phyloP scores from a whole-genome alignment of 2,888 invertebrate genomes.

The Dryomyza anilis region DNA sequence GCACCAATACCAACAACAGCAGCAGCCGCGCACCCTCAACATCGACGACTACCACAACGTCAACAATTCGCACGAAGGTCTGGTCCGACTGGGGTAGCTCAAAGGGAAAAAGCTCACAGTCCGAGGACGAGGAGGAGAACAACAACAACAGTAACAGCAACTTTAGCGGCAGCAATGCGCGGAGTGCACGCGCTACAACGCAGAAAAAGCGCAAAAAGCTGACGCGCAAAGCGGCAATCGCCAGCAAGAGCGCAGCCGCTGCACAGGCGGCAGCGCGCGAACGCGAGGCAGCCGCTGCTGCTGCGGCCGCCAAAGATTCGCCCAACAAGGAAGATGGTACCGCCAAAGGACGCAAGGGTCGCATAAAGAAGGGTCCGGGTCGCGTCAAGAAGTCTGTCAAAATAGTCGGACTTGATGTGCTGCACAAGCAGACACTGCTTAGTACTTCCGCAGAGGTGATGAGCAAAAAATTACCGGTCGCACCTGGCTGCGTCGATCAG shows the following conservation, averaged over 20 bases:
- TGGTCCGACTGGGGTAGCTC: conserved; percentile 76
- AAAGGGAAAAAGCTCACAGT: conserved; percentile 68
- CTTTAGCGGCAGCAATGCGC: too few species aligned
- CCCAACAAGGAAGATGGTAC: conserved; percentile 62
- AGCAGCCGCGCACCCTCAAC: conserved; percentile 70
- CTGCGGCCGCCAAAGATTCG: conserved; percentile 54
- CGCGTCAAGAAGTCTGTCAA: conserved; percentile 72
- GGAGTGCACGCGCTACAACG: conserved; percentile 44
- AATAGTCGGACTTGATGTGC: conserved; percentile 84
- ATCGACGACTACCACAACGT: conserved; percentile 71
- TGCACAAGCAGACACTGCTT: conserved; percentile 86
- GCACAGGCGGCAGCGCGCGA: conserved; percentile 49
- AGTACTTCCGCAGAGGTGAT: conserved; percentile 79
- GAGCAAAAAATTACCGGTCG: conserved; percentile 79
- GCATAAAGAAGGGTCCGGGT: conserved; percentile 69
- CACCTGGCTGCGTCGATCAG: conserved; percentile 91
- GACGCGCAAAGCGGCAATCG: conserved; percentile 59
- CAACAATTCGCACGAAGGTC: too few species aligned
- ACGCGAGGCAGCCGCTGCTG: conserved; percentile 57
- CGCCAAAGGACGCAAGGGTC: conserved; percentile 62
- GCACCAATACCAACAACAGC: conserved; percentile 44
- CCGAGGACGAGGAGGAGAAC: conserved; percentile 66
- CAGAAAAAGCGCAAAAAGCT: conserved; percentile 60
- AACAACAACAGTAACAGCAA: conserved; percentile 51
- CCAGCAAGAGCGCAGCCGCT: conserved; percentile 51